Evolutionary conservation across 2,888 invertebrate genomes (phyloP).

Genomic region (Andrena dorsata): DNA sequence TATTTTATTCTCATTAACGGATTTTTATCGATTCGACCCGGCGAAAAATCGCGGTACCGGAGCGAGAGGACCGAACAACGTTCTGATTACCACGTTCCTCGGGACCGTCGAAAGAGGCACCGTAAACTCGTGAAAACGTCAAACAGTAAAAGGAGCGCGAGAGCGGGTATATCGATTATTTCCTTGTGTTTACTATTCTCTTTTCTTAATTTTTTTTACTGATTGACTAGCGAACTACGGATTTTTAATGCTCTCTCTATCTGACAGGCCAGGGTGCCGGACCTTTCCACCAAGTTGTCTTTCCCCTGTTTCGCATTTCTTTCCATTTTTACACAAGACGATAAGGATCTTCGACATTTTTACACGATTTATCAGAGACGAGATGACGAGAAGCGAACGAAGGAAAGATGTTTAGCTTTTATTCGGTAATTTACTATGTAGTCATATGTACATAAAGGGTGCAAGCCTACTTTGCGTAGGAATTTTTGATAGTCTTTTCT

Average conservation of each 20-base stretch:
- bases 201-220: constrained; percentile 48
- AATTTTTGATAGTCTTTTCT: constrained; percentile 76
- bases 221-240: constrained; percentile 49
- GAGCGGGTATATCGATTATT: constrained; percentile 16
- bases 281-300: constrained; percentile 39
- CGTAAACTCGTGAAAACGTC: constrained; percentile 31
- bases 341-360: constrained; percentile 64
- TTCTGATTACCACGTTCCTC: constrained; percentile 28
- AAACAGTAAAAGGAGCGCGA: constrained; percentile 43
- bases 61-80: neutral
- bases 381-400: constrained; percentile 8
- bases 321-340: constrained; percentile 55
- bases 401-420: constrained; percentile 56
- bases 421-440: constrained; percentile 66
- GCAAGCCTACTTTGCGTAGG: constrained; percentile 68
- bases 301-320: constrained; percentile 46
- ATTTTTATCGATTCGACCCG: neutral
- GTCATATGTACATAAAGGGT: constrained; percentile 78
- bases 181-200: constrained; percentile 2
- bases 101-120: constrained; percentile 16
- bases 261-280: constrained; percentile 21
- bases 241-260: constrained; percentile 49
- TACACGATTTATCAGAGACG: constrained; percentile 63
- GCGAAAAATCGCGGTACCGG: constrained; percentile 28
- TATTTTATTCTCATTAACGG: constrained; percentile 10